Percentiles rank a stretch among this genome's conserved stretches.
phyloP scores from a whole-genome alignment of 2,797 vertebrate species.

The Bovichtus diacanthus region DNA sequence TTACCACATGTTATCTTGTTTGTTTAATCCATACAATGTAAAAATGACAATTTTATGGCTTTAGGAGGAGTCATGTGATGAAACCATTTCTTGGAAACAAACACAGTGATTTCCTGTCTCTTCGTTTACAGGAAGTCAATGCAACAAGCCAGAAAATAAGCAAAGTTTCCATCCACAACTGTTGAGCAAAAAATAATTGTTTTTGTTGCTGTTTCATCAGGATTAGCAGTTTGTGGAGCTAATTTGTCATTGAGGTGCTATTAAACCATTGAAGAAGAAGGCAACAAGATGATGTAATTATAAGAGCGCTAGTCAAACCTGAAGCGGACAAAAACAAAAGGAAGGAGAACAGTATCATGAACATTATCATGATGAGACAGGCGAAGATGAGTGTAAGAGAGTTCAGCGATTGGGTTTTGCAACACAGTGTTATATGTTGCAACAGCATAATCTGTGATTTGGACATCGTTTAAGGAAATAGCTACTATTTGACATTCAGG shows the following conservation, averaged over 20 bases:
- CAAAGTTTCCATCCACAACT: too few relatives aligned
- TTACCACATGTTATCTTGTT: too few relatives aligned
- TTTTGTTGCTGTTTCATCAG: too few relatives aligned
- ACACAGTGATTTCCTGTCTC: too few relatives aligned
- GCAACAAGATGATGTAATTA: neutral
- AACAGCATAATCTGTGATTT: neutral
- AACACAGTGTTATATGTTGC: neutral
- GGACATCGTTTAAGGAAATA: neutral
- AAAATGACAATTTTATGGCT: too few relatives aligned
- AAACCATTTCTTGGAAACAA: too few relatives aligned
- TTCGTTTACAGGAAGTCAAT: too few relatives aligned
- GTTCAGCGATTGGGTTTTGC: neutral
- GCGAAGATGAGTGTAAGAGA: neutral
- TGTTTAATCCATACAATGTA: too few relatives aligned
- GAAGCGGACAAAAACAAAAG: neutral
- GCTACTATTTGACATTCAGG: neutral
- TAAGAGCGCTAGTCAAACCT: neutral
- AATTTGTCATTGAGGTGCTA: neutral
- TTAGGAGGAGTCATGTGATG: too few relatives aligned
- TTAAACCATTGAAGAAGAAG: neutral
- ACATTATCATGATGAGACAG: neutral
- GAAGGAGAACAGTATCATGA: too few relatives aligned
- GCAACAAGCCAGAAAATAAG: too few relatives aligned
- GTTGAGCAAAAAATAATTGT: too few relatives aligned
- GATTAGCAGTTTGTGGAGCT: neutral